Base-by-base conservation (phyloP, 2,888 invertebrate species). In the Itoplectis maculator region DNA sequence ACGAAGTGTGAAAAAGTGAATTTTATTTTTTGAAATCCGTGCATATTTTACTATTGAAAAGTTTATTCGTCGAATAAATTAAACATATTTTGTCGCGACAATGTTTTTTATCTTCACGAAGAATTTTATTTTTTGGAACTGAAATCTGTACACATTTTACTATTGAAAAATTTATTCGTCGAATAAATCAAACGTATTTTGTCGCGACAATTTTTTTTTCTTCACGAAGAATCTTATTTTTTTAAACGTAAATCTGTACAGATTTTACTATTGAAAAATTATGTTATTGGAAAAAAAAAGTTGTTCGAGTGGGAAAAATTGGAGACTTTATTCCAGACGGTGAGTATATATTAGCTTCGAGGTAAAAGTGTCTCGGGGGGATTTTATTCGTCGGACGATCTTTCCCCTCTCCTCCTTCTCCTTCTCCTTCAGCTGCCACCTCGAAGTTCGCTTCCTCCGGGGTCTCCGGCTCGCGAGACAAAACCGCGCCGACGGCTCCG, bases 341-440 rank as follows among this genome's bases (percentile, higher is more conserved):
- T 37, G 0, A 37, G n/a, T 59, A 37, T 59, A 59, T 35, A 59
- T 15, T 37, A 37, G 59, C 37, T 37, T 37, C 15, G 15, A 59
- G n/a, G 7, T 59, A 59, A 15, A 59, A 37, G 37, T 15, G 37
- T 6, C 42, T 40, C 69, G 15, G 9, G 54, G 9, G 54, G 70
- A n/a, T 5, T 70, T 56, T 56, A 56, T 70, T 70, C 70, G 11
- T 45, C 56, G 42, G 18, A 45, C 9, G 56, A 70, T 56, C 56
- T 11, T 56, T n/a, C 29, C 37, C 2, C n/a, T 70, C 15, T 56
- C 56, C 15, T 56, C 6, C 29, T 59, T 0, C n/a, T 70, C 15
- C 49, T 15, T 37, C 3, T 47, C n/a, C 35, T 47, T 23, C n/a
- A 5, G 15, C 68, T 51, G 29, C 8, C n/a, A 37, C 9, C 59